Conservation (phyloP, 2,888 invertebrate genomes). For the Lithophane semibrunnea region DNA sequence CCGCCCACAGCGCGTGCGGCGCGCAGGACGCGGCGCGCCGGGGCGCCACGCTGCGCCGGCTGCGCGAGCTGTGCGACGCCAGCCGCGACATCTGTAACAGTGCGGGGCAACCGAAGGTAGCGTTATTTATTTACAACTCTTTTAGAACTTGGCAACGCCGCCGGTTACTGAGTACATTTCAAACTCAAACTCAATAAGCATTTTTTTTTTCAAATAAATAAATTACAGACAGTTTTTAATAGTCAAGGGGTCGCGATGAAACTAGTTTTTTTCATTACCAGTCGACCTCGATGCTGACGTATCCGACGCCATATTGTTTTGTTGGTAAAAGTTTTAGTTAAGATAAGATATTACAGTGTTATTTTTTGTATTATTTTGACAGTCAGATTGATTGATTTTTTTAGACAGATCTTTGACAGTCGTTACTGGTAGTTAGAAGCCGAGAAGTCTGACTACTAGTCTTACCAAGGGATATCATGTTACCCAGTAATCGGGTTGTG, state of each 20-base stretch:
- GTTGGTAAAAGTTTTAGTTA: too few relatives aligned
- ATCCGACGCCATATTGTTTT: neutral
- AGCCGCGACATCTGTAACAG: slow-evolving; percentile 45
- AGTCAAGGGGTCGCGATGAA: too few relatives aligned
- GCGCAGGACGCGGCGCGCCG: slow-evolving; percentile 4
- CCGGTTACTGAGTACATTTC: neutral
- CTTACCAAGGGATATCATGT: too few relatives aligned
- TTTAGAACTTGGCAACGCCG: neutral
- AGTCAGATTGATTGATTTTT: too few relatives aligned
- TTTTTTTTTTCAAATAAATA: too few relatives aligned
- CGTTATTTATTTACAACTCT: neutral
- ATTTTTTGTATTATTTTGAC: neutral
- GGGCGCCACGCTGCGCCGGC: slow-evolving; percentile 29
- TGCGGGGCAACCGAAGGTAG: slow-evolving; percentile 43
- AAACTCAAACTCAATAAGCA: too few relatives aligned
- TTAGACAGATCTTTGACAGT: too few relatives aligned
- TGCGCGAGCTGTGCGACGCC: slow-evolving; percentile 51
- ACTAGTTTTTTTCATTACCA: neutral
- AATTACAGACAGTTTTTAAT: too few relatives aligned
- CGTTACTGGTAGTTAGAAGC: too few relatives aligned
- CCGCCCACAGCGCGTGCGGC: slow-evolving; percentile 26
- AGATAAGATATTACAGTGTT: too few relatives aligned
- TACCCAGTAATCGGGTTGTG: too few relatives aligned
- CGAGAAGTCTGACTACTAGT: too few relatives aligned
- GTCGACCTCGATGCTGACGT: neutral